Base-by-base conservation (phyloP, 2,888 invertebrate species). In the Odontomyia ornata region DNA sequence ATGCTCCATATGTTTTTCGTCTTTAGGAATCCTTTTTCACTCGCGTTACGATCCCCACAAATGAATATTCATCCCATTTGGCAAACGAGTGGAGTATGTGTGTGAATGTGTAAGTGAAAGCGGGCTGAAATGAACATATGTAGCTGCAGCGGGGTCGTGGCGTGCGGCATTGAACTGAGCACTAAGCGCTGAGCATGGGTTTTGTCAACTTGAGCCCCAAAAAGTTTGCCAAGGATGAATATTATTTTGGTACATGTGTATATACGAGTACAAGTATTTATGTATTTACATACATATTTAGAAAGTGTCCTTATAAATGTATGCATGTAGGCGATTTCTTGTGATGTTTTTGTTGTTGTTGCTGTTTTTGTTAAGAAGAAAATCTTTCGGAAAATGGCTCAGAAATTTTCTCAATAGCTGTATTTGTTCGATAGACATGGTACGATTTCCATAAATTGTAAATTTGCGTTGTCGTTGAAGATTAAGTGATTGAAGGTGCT, bases 141-240 rank as follows among this genome's bases (percentile, higher is more conserved):
- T 52, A 15, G 52, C 52, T 4, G 52, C 36, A 36, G 9, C 36
- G 36, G 3, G 3, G 9, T 36, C 36, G 36, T 36, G 52, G 15
- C n/a, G 52, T 52, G 28, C 28, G 64, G 64, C 30, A 64, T 30
- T 64, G 28, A 64, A 64, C 64, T 64, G 64, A n/a, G n/a, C n/a
- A n/a, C n/a, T n/a, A n/a, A n/a, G n/a, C n/a, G n/a, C n/a, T n/a
- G n/a, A 64, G 27, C 64, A 27, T n/a, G 18, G 52, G 18, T 15
- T 52, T 52, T 52, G 52, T 52, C 52, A 52, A 52, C 52, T 52
- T 52, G 52, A 52, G 18, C 18, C n/a, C n/a, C n/a, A n/a, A 9
- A 36, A n/a, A 52, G 7, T 52, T 52, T 52, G 18, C 13, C 2
- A 18, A 18, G 52, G 18, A 18, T 18, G 52, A n/a, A 15, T 15